phyloP scores from a whole-genome alignment of 2,797 vertebrate genomes.

The Rachycentron canadum region DNA sequence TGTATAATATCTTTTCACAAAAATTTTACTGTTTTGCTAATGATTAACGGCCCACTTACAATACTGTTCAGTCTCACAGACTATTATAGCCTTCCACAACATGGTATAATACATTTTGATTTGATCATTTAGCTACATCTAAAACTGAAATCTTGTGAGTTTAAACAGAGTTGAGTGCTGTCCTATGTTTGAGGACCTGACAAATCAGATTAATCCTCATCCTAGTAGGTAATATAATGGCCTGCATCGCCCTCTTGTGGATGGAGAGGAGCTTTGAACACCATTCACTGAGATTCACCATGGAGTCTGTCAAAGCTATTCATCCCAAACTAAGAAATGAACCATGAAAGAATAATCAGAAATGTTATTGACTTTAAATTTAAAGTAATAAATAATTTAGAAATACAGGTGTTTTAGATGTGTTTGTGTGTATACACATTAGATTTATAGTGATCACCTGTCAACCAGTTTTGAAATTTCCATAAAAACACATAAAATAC shows the following conservation, averaged over 20 bases:
- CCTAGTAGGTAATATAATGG: not conserved
- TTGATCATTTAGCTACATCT: not conserved
- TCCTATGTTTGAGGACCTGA: not conserved
- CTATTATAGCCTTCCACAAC: not conserved
- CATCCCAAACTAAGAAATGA: not conserved
- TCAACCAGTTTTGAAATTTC: not conserved
- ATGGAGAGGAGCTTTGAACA: not conserved
- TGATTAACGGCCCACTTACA: too few relatives aligned
- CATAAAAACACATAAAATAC: not conserved
- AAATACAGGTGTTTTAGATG: not conserved
- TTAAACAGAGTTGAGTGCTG: too few relatives aligned
- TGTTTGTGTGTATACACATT: not conserved
- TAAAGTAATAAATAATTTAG: not conserved
- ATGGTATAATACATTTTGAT: not conserved
- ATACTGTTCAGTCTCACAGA: too few relatives aligned
- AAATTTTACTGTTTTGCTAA: too few relatives aligned
- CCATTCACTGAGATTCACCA: not conserved
- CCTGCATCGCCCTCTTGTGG: conserved; percentile 60
- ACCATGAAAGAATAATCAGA: not conserved
- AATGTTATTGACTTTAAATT: too few relatives aligned
- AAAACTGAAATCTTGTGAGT: not conserved
- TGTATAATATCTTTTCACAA: too few relatives aligned
- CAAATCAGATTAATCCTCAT: not conserved
- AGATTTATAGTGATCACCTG: not conserved
- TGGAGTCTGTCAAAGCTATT: too few relatives aligned